A percentile compares a stretch with the other conserved stretches of the same genome.
Evolutionary conservation across 2,888 invertebrate species (phyloP).

Genomic region (Lymantria monacha): DNA sequence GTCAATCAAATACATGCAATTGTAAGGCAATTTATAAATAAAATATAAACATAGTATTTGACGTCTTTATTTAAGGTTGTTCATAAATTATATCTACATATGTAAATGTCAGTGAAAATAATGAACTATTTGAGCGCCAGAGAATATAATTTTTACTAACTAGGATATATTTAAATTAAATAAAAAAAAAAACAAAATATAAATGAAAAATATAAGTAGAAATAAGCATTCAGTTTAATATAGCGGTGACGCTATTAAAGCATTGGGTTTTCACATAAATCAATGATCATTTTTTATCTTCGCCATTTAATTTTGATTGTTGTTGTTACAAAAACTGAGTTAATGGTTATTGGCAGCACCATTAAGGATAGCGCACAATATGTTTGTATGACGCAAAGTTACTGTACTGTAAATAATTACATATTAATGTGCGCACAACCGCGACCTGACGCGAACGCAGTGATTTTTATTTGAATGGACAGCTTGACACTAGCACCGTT

Average conservation of each 20-base stretch:
- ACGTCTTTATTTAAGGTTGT: too few species aligned
- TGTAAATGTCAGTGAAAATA: too few species aligned
- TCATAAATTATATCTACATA: too few species aligned
- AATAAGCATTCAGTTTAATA: not conserved
- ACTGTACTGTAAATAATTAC: conserved; percentile 58
- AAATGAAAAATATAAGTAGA: too few species aligned
- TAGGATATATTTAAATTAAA: too few species aligned
- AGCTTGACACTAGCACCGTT: conserved; percentile 58
- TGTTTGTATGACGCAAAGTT: conserved; percentile 40
- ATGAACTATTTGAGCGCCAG: too few species aligned
- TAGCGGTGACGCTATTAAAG: not conserved
- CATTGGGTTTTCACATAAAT: not conserved
- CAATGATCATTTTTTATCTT: conserved; percentile 19
- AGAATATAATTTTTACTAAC: too few species aligned
- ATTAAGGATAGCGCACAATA: conserved; percentile 45
- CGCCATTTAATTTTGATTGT: conserved; percentile 12
- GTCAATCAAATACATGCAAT: too few species aligned
- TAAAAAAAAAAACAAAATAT: too few species aligned
- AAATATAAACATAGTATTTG: too few species aligned
- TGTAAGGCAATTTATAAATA: too few species aligned
- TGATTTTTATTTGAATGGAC: conserved; percentile 59
- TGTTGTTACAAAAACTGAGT: conserved; percentile 30
- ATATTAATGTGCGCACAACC: conserved; percentile 50
- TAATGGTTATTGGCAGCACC: conserved; percentile 33
- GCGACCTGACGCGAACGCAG: conserved; percentile 42